These are phyloP conservation scores for Botia kubotai DNA, from an alignment of 2,797 vertebrate genomes.

Conservation along the genomic window DNA sequence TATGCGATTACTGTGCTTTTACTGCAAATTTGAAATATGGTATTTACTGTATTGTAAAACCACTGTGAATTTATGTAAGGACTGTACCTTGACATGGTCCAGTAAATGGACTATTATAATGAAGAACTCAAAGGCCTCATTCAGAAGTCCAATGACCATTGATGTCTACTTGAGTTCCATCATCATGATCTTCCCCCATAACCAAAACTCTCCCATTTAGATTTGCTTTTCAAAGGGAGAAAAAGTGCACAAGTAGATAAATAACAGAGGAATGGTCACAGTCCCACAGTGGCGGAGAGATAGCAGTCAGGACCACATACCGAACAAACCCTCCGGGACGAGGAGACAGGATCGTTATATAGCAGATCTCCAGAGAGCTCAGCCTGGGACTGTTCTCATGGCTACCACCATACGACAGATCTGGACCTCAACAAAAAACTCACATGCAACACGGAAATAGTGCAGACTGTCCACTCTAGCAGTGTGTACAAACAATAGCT, in stretches of 20 bases:
- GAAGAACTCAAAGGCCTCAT: no score
- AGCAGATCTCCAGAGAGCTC: conserved; percentile 58
- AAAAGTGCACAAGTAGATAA: conserved; percentile 51
- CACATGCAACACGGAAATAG: conserved; percentile 15
- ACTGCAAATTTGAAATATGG: no score
- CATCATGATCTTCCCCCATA: not conserved
- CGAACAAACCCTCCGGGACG: conserved; percentile 59
- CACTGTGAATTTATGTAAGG: no score
- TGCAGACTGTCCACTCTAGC: not conserved
- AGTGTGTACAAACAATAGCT: conserved; percentile 22
- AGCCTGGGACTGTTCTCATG: conserved; percentile 61
- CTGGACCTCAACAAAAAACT: conserved; percentile 33
- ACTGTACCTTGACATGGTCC: not conserved
- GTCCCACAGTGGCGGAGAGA: conserved; percentile 57
- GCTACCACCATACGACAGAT: conserved; percentile 47
- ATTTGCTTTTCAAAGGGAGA: conserved; percentile 50
- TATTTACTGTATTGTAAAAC: no score
- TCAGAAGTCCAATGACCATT: no score
- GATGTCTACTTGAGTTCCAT: no score
- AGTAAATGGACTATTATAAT: not conserved
- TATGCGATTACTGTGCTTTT: no score
- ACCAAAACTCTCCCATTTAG: conserved; percentile 14
- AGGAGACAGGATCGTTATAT: conserved; percentile 55
- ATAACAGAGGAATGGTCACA: conserved; percentile 53
- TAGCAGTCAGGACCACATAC: conserved; percentile 60